A percentile compares a stretch with the other conserved stretches of the same genome.
Conservation (phyloP, 2,113 vertebrate genomes). For the Mormyrus iriodes region DNA sequence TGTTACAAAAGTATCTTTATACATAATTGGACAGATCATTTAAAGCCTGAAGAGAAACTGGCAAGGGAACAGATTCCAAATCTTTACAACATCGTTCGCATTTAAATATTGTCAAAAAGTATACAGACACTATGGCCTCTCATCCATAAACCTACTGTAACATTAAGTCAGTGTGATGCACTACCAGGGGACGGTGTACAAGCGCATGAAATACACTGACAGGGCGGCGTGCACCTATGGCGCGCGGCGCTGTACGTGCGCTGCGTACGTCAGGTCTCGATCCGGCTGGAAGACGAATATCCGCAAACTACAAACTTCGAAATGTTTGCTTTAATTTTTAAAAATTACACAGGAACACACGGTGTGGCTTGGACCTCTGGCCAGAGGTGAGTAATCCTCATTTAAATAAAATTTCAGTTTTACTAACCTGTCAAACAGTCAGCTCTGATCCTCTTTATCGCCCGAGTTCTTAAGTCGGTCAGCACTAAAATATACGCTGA, state of each 20-base stretch:
- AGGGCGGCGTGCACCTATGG: background rate
- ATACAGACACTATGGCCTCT: background rate
- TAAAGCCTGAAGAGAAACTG: background rate
- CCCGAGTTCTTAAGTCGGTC: constrained; percentile 7
- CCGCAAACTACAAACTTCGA: background rate
- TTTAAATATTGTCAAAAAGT: background rate
- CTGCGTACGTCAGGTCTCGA: background rate
- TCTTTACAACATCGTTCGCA: background rate
- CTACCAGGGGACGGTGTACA: background rate
- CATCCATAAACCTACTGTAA: background rate
- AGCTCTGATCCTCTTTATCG: background rate
- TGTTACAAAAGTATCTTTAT: background rate
- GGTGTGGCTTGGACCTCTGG: background rate
- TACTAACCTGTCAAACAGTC: background rate
- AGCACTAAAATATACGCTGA: constrained; percentile 15
- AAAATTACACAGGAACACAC: background rate
- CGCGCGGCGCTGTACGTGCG: background rate
- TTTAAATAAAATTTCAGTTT: background rate
- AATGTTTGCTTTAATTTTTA: background rate
- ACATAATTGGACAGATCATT: background rate
- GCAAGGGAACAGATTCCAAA: background rate
- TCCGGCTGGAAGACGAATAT: background rate
- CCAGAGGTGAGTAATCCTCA: background rate
- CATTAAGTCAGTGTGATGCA: background rate
- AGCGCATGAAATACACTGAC: background rate